These are phyloP conservation scores for Thaumatotibia leucotreta DNA, from an alignment of 1,140 invertebrate genomes.

Conservation along the genomic window DNA sequence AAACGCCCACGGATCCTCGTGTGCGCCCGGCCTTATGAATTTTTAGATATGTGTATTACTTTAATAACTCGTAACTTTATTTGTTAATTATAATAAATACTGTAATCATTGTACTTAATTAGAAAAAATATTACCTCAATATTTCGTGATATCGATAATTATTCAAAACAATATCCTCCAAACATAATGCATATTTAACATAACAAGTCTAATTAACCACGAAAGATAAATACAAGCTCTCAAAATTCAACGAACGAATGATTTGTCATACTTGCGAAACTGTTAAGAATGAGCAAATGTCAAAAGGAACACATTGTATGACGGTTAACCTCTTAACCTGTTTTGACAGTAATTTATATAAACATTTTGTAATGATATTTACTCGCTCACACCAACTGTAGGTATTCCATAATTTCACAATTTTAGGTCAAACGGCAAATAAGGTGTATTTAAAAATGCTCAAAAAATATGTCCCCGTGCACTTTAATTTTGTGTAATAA, in stretches of 20 bases:
- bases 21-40: not conserved
- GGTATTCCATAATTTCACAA: too few relatives aligned
- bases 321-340: not conserved
- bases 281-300: not conserved
- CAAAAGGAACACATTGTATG: not conserved
- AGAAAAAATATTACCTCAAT: too few relatives aligned
- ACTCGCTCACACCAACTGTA: too few relatives aligned
- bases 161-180: too few relatives aligned
- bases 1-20: constrained; percentile 7
- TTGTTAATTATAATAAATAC: not conserved
- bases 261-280: constrained; percentile 2
- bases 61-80: not conserved
- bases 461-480: too few relatives aligned
- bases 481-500: too few relatives aligned
- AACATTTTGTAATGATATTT: not conserved
- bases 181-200: too few relatives aligned
- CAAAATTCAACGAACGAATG: not conserved
- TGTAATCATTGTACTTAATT: not conserved
- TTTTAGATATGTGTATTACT: too few relatives aligned
- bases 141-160: not conserved
- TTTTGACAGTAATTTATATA: not conserved
- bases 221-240: not conserved
- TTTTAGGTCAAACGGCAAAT: too few relatives aligned
- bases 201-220: too few relatives aligned
- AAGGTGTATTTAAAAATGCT: too few relatives aligned